phyloP scores from a whole-genome alignment of 2,888 invertebrate genomes.

The Dynastes grantii region DNA sequence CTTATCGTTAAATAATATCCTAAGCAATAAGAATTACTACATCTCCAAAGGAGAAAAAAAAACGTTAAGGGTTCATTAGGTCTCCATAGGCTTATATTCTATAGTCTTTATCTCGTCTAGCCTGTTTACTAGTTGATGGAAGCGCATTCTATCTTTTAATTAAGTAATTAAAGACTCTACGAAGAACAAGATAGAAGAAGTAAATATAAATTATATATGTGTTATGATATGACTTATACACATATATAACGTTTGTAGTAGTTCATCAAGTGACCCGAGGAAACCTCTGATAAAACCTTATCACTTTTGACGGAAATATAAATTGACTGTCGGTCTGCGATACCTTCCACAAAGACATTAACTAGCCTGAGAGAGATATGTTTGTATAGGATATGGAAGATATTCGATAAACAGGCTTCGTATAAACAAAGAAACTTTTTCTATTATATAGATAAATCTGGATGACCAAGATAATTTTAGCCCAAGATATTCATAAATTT shows the following conservation, averaged over 20 bases:
- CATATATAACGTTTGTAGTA: slow-evolving; percentile 43
- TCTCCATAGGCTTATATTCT: not conserved
- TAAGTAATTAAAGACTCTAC: slow-evolving; percentile 36
- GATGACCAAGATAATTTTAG: slow-evolving; percentile 21
- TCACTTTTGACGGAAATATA: slow-evolving; percentile 52
- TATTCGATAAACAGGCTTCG: slow-evolving; percentile 22
- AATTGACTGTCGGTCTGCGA: slow-evolving; percentile 48
- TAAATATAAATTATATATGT: slow-evolving; percentile 38
- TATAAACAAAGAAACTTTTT: slow-evolving; percentile 39
- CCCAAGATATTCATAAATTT: not conserved
- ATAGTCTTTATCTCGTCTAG: slow-evolving; percentile 11
- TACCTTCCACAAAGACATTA: slow-evolving; percentile 49
- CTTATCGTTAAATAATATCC: too few relatives aligned
- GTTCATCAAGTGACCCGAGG: slow-evolving; percentile 54
- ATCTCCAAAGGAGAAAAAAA: slow-evolving; percentile 11
- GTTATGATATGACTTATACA: slow-evolving; percentile 40
- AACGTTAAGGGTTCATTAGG: not conserved
- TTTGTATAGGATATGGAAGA: slow-evolving; percentile 39
- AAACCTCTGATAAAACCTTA: slow-evolving; percentile 52
- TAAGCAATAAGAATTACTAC: not conserved
- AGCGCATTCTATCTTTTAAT: slow-evolving; percentile 38
- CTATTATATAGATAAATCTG: slow-evolving; percentile 19
- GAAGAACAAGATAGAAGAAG: slow-evolving; percentile 28
- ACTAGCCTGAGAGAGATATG: slow-evolving; percentile 35
- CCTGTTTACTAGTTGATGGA: slow-evolving; percentile 36